Evolutionary conservation across 1,140 invertebrate species (phyloP).

Genomic region (Drosophila grimshawi): DNA sequence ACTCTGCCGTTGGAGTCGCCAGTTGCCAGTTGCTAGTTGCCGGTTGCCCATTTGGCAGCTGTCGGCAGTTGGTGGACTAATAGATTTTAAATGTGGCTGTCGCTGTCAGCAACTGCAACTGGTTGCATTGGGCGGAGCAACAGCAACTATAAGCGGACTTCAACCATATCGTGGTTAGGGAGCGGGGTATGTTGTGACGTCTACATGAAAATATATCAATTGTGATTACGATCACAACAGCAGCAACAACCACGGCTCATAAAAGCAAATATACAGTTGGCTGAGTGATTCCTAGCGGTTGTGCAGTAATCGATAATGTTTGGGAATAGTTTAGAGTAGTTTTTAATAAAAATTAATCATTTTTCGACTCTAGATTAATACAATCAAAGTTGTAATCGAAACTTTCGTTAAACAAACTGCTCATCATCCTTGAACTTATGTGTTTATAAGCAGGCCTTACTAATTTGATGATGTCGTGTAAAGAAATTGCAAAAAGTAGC

Average conservation of each 20-base stretch:
- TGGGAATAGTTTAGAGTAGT: not conserved
- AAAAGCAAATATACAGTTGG: not conserved
- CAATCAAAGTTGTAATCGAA: too few species aligned
- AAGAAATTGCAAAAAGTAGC: constrained; percentile 69
- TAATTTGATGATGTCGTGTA: not conserved
- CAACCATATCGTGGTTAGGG: constrained; percentile 56
- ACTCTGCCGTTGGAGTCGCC: constrained; percentile 17
- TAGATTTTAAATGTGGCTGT: constrained; percentile 79
- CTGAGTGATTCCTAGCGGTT: not conserved
- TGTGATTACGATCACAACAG: constrained; percentile 32
- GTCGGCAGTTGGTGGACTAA: constrained; percentile 55
- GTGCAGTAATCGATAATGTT: not conserved
- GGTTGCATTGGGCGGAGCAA: not conserved
- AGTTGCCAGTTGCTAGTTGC: not conserved
- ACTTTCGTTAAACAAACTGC: too few species aligned
- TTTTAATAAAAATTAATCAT: too few species aligned
- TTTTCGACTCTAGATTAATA: too few species aligned
- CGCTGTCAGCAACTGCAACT: constrained; percentile 61
- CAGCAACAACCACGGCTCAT: not conserved
- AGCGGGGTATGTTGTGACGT: constrained; percentile 68
- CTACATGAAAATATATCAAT: constrained; percentile 53
- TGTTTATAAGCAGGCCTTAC: not conserved
- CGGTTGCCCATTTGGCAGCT: constrained; percentile 21
- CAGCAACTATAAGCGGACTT: constrained; percentile 49
- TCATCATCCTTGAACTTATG: not conserved